A percentile compares a stretch with the other conserved stretches of the same genome.
phyloP scores from a whole-genome alignment of 2,888 invertebrate genomes.

The Gastrophysa polygoni region DNA sequence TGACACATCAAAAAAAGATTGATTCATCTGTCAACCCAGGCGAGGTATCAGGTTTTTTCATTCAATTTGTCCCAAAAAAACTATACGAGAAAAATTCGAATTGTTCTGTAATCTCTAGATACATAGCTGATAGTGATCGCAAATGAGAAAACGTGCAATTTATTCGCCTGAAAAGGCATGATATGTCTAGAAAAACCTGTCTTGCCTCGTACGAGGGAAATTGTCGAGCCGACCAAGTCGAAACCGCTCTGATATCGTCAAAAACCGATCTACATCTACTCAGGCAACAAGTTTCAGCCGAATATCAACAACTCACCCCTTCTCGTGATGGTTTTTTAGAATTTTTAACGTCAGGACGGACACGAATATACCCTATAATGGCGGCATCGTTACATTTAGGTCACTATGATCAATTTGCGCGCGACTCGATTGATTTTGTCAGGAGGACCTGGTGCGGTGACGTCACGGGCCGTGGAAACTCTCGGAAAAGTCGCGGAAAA shows the following conservation, averaged over 20 bases:
- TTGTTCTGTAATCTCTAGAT: too few species aligned
- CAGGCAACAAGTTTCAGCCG: background rate
- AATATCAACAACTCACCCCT: slow-evolving; percentile 29
- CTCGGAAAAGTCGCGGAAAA: slow-evolving; percentile 35
- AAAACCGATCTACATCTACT: background rate
- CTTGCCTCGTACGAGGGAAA: background rate
- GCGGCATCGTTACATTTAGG: slow-evolving; percentile 56
- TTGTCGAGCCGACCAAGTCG: background rate
- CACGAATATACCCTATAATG: slow-evolving; percentile 54
- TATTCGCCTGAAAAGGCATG: background rate
- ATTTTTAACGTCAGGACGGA: slow-evolving; percentile 48
- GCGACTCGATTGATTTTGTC: slow-evolving; percentile 52
- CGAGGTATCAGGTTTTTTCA: too few species aligned
- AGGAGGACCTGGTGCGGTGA: slow-evolving; percentile 44
- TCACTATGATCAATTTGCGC: slow-evolving; percentile 54
- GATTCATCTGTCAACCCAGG: slow-evolving; percentile 18
- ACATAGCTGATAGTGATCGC: too few species aligned
- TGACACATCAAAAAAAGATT: too few species aligned
- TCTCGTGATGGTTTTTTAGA: slow-evolving; percentile 24
- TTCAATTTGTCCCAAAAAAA: too few species aligned
- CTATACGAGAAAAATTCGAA: too few species aligned
- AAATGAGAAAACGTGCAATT: too few species aligned
- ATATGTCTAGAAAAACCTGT: background rate
- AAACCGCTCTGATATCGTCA: background rate
- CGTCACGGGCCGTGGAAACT: slow-evolving; percentile 40